Evolutionary conservation across 2,888 invertebrate genomes (phyloP).

Genomic region (Diaphora mendica): DNA sequence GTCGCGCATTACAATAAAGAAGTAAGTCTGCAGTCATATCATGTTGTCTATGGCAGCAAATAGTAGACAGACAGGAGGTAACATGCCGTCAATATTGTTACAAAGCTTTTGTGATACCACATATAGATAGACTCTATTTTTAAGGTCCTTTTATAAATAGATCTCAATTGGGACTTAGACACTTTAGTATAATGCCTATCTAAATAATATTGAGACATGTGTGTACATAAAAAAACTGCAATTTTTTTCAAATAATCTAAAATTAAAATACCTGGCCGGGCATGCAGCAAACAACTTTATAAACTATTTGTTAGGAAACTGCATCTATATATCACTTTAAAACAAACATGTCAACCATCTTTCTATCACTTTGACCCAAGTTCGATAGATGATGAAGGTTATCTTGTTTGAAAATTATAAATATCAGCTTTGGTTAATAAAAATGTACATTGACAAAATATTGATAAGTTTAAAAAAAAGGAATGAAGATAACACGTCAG

Average conservation of each 20-base stretch:
- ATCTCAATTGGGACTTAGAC: too few species aligned
- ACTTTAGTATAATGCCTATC: too few species aligned
- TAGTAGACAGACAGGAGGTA: not conserved
- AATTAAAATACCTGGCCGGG: not conserved
- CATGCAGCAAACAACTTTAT: conserved; percentile 25
- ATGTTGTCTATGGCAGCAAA: not conserved
- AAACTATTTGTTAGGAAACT: conserved; percentile 37
- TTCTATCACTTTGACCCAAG: conserved; percentile 26
- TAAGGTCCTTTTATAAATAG: not conserved
- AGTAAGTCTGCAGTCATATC: not conserved
- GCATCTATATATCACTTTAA: conserved; percentile 51
- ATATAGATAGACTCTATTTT: not conserved
- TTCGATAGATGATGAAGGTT: conserved; percentile 22
- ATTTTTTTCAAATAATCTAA: not conserved
- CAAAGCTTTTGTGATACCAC: conserved; percentile 7
- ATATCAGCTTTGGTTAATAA: not conserved
- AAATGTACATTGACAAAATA: conserved; percentile 4
- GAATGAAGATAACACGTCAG: conserved; percentile 3
- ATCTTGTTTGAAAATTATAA: conserved; percentile 34
- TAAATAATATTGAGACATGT: too few species aligned
- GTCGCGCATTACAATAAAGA: not conserved
- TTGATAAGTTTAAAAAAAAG: conserved; percentile 6
- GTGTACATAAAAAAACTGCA: not conserved
- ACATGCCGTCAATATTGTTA: conserved; percentile 12
- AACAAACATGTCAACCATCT: conserved; percentile 51